These are phyloP conservation scores for Drosophila equinoxialis DNA, from an alignment of 1,140 invertebrate genomes.

Conservation along the genomic window DNA sequence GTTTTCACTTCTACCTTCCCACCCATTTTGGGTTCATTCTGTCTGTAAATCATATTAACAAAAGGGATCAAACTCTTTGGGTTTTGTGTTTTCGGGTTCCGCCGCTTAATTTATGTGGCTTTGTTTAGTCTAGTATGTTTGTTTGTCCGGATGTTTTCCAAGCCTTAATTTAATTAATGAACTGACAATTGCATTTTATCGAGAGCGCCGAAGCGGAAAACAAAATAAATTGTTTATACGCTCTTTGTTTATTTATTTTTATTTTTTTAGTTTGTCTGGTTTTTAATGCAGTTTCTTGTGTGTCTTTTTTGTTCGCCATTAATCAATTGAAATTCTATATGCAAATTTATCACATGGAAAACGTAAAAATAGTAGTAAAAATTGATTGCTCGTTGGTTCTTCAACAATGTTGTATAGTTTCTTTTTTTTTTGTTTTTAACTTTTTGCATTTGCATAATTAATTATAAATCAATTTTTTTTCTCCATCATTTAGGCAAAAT, in stretches of 20 bases:
- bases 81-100: conserved; percentile 30
- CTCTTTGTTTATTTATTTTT: conserved; percentile 22
- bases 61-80: conserved; percentile 46
- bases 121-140: conserved; percentile 43
- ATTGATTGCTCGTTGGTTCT: not conserved
- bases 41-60: conserved; percentile 64
- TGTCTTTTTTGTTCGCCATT: conserved; percentile 32
- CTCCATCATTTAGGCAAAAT: not conserved
- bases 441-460: conserved; percentile 55
- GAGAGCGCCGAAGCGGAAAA: not conserved
- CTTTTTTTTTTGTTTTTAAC: conserved; percentile 28
- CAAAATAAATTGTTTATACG: conserved; percentile 21
- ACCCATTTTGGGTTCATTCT: conserved; percentile 7
- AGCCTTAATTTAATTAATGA: conserved; percentile 68
- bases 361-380: conserved; percentile 13
- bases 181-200: conserved; percentile 52
- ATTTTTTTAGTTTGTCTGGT: not conserved
- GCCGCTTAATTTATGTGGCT: conserved; percentile 73
- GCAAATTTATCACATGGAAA: conserved; percentile 34
- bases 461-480: conserved; percentile 33
- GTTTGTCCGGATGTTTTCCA: conserved; percentile 52
- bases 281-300: conserved; percentile 12
- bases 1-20: not conserved
- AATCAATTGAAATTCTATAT: conserved; percentile 55
- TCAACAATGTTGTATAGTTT: conserved; percentile 21